These are phyloP conservation scores for Chironomus striatipennis DNA, from an alignment of 1,140 invertebrate species.

Conservation along the genomic window DNA sequence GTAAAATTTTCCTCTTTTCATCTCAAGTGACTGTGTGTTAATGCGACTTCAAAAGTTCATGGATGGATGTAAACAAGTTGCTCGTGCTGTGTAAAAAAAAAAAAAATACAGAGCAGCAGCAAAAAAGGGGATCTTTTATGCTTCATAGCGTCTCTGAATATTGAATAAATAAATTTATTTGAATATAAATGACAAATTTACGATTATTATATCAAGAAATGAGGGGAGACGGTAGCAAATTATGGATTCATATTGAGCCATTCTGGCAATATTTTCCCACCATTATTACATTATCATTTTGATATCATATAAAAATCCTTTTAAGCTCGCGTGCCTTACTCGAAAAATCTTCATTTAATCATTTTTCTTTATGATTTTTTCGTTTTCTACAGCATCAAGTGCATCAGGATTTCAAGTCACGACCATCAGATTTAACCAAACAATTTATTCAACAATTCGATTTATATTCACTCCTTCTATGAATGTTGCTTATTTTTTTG, in stretches of 20 bases:
- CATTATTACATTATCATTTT: not conserved
- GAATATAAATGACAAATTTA: no score
- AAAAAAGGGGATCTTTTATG: not conserved
- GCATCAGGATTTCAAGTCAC: not conserved
- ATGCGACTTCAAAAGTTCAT: conserved; percentile 14
- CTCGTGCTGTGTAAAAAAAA: not conserved
- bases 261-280: not conserved
- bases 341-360: conserved; percentile 1
- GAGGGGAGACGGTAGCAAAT: not conserved
- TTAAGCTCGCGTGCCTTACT: not conserved
- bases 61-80: not conserved
- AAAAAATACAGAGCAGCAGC: not conserved
- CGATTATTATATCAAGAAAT: no score
- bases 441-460: conserved; percentile 9
- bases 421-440: not conserved
- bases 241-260: not conserved
- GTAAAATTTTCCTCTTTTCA: not conserved
- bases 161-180: not conserved
- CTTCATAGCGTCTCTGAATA: not conserved
- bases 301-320: not conserved
- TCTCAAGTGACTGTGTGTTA: not conserved
- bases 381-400: not conserved
- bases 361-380: not conserved
- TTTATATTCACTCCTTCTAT: not conserved
- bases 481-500: no score